A percentile compares a stretch with the other conserved stretches of the same genome.
Evolutionary conservation across 2,888 invertebrate genomes (phyloP).

Genomic region (Lasioglossum morio): DNA sequence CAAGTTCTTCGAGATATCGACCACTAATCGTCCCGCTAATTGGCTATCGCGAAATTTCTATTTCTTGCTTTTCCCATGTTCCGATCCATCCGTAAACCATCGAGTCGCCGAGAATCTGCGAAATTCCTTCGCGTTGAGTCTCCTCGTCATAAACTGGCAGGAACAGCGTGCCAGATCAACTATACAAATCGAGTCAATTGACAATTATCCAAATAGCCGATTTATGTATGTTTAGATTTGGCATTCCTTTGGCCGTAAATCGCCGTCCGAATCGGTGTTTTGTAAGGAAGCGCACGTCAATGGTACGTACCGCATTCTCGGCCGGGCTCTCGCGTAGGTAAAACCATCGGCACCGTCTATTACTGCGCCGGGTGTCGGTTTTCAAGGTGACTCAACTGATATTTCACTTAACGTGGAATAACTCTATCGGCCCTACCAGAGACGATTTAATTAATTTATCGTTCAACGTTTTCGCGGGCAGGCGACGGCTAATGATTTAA

Average conservation of each 20-base stretch:
- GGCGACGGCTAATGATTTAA: conserved; percentile 38
- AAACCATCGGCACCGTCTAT: conserved; percentile 32
- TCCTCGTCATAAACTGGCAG: neutral
- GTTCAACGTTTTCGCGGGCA: neutral
- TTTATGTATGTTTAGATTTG: conserved; percentile 57
- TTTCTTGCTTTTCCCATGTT: neutral
- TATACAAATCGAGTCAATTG: conserved; percentile 3
- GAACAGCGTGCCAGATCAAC: neutral
- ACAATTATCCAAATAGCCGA: conserved; percentile 26
- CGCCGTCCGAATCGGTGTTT: conserved; percentile 31
- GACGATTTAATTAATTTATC: conserved; percentile 39
- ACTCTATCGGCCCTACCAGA: conserved; percentile 12
- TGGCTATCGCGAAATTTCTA: neutral
- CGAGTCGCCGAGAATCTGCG: neutral
- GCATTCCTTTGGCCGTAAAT: conserved; percentile 48
- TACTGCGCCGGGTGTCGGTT: neutral
- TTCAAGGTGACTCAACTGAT: conserved; percentile 43
- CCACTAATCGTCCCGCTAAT: neutral
- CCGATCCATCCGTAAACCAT: neutral
- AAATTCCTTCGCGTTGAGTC: neutral
- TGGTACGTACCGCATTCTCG: neutral
- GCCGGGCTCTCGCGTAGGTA: conserved; percentile 16
- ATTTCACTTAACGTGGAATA: conserved; percentile 33
- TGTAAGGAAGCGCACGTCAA: conserved; percentile 6
- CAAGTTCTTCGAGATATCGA: neutral